Evolutionary conservation across 2,113 vertebrate genomes (phyloP), one percentile per base, ranked within the genome.

Genomic region (Ursus arctos): DNA sequence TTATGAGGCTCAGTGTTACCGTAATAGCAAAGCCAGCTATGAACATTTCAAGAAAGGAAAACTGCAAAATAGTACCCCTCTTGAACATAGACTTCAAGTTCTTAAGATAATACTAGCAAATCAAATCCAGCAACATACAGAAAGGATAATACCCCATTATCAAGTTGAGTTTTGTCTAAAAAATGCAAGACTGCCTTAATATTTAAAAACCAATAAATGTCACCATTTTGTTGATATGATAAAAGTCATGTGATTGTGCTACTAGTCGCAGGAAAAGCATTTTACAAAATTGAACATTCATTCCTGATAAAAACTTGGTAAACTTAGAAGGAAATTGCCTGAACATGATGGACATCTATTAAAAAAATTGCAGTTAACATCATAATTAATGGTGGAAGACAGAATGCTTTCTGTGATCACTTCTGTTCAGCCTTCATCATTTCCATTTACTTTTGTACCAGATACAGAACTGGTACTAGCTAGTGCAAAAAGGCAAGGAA

Each of bases 21-120:
- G 22, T 57, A 7, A 36, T 40, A 83, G 55, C 40, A 79, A 85
- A 91, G 77, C 26, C 28, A 91, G 28, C 40, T 65, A 67, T 57
- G 74, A 59, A n/a, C 57, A 43, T 51, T 94, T 79, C n/a, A 67
- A 69, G 31, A 43, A 71, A 88, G 57, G 26, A 40, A 63, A 94
- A 21, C 22, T 88, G 24, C 21, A 83, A 40, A 84, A 43, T 74
- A 67, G 19, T 93, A 40, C 84, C 51, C 51, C 43, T 79, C 15
- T 21, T 77, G 61, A 89, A 90, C 43, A 83, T 93, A 93, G 40
- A 84, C 74, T 40, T 77, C 28, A 84, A 77, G 15, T 69, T 65
- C 18, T 72, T 84, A 40, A 95, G n/a, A 94, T 57, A 84, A 85
- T 85, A 91, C 71, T 89, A 76, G n/a, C 67, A 89, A 63, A 55